Percentiles rank a stretch among this genome's conserved stretches.
Conservation (phyloP, 2,113 vertebrate species). For the Casuarius casuarius region DNA sequence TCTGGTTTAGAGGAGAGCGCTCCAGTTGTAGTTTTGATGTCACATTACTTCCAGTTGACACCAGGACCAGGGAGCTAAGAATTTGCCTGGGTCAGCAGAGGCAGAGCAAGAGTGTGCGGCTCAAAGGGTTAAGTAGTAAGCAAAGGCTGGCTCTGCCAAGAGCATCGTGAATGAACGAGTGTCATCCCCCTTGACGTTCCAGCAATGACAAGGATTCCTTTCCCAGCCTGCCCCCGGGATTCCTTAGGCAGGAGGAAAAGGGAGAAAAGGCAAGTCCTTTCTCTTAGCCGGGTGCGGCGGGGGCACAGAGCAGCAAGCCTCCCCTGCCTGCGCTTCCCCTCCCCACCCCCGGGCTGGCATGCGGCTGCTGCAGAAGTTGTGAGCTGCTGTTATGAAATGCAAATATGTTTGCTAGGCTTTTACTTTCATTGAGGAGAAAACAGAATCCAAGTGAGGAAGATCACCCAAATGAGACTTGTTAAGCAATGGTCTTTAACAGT, state of each 20-base stretch:
- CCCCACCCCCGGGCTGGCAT: background rate
- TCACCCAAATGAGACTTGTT: background rate
- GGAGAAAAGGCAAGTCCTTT: constrained; percentile 29
- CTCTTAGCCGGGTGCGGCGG: fast-evolving
- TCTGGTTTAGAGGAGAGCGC: background rate
- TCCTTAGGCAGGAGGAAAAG: background rate
- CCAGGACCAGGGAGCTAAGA: background rate
- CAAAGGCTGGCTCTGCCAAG: background rate
- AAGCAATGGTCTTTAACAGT: background rate
- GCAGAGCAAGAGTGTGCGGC: background rate
- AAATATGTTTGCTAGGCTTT: background rate
- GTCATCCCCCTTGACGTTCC: background rate
- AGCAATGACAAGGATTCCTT: constrained; percentile 42
- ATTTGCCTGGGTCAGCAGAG: background rate
- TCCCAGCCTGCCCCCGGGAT: constrained; percentile 42
- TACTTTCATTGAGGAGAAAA: background rate
- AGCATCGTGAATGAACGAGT: background rate
- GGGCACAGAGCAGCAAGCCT: background rate
- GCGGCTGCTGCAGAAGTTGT: background rate
- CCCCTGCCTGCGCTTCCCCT: background rate
- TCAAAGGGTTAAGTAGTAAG: background rate
- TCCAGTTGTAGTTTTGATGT: background rate
- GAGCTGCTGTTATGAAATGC: background rate
- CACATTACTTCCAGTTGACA: background rate
- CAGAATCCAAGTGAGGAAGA: background rate